Percentiles rank a stretch among this genome's conserved stretches.
These are phyloP conservation scores for Crepidodera aurea DNA, from an alignment of 2,888 invertebrate genomes.

Conservation along the genomic window DNA sequence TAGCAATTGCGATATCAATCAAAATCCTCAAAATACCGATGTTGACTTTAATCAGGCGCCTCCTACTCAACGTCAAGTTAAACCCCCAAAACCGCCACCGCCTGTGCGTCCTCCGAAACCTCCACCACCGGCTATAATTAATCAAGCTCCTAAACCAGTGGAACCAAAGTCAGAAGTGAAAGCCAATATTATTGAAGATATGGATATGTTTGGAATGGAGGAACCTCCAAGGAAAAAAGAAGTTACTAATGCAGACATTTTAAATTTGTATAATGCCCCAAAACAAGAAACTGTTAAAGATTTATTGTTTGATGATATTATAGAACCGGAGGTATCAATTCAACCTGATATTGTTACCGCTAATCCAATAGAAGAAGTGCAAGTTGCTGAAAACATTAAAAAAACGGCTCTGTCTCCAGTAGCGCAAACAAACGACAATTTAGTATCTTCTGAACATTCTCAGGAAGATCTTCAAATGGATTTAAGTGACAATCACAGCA, in stretches of 20 bases:
- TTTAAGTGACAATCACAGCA: conserved; percentile 60
- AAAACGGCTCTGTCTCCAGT: not conserved
- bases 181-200: conserved; percentile 32
- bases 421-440: conserved; percentile 33
- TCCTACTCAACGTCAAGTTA: conserved; percentile 22
- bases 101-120: conserved; percentile 53
- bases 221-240: conserved; percentile 53
- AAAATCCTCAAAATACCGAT: conserved; percentile 57
- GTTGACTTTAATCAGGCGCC: conserved; percentile 58
- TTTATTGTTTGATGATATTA: conserved; percentile 45
- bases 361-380: not conserved
- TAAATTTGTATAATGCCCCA: conserved; percentile 58
- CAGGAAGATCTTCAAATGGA: conserved; percentile 59
- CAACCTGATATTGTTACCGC: conserved; percentile 10
- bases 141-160: conserved; percentile 42
- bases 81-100: conserved; percentile 47
- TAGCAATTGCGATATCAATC: conserved; percentile 60
- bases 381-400: not conserved
- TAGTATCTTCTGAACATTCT: conserved; percentile 56
- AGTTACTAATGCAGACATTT: conserved; percentile 59
- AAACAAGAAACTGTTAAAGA: conserved; percentile 43
- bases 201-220: conserved; percentile 58
- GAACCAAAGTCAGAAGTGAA: conserved; percentile 7
- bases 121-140: conserved; percentile 50
- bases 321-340: conserved; percentile 36